Conservation (phyloP, 2,797 vertebrate species). For the Poecilia velifera region DNA sequence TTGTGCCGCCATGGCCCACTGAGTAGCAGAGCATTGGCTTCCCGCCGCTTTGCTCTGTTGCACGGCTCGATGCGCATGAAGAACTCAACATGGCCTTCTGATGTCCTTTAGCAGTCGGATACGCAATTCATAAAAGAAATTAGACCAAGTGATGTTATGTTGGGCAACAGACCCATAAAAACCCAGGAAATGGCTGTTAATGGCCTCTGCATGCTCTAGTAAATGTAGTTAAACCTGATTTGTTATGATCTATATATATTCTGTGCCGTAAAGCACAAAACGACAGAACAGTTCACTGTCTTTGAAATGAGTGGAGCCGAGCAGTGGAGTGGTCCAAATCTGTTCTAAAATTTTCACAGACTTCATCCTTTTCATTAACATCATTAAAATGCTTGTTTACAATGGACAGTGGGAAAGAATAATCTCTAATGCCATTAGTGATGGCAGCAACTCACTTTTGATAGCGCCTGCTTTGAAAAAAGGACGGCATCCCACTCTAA, state of each 20-base stretch:
- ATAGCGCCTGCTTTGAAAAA: conserved; percentile 62
- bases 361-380: conserved; percentile 64
- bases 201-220: conserved; percentile 5
- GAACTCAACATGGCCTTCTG: conserved; percentile 46
- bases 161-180: conserved; percentile 9
- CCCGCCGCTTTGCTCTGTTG: conserved; percentile 27
- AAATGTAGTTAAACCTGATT: conserved; percentile 9
- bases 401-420: conserved; percentile 63
- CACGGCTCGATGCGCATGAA: conserved; percentile 57
- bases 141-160: conserved; percentile 17
- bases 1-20: conserved; percentile 17
- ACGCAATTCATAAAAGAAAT: conserved; percentile 18
- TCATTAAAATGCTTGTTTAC: conserved; percentile 66
- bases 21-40: conserved; percentile 46
- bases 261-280: conserved; percentile 26
- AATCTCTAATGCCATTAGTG: conserved; percentile 64
- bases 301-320: conserved; percentile 43
- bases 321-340: conserved; percentile 52
- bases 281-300: conserved; percentile 36
- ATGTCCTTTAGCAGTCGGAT: conserved; percentile 39
- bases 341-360: conserved; percentile 52
- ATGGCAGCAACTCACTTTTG: conserved; percentile 58
- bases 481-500: conserved; percentile 53
- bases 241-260: conserved; percentile 18
- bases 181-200: conserved; percentile 14